Conservation (phyloP, 2,888 invertebrate genomes). For the Xylophagus ater region DNA sequence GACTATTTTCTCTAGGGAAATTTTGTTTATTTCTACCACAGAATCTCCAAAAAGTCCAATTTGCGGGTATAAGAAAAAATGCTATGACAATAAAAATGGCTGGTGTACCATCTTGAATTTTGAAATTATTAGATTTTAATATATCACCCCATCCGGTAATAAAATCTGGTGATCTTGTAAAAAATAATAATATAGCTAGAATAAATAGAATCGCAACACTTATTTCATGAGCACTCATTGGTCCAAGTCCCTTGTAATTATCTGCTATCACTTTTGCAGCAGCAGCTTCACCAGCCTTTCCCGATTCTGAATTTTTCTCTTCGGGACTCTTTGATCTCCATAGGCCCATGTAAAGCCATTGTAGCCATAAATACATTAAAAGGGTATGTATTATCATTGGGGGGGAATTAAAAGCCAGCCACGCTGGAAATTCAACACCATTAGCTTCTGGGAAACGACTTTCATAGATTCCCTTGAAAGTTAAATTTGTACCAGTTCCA, state of each 20-base stretch:
- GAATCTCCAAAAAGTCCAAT: conserved; percentile 57
- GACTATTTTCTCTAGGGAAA: conserved; percentile 45
- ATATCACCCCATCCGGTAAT: conserved; percentile 69
- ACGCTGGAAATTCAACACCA: conserved; percentile 60
- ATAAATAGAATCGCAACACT: conserved; percentile 58
- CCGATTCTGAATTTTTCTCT: conserved; percentile 44
- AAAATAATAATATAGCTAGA: conserved; percentile 65
- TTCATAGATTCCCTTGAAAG: conserved; percentile 64
- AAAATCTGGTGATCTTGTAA: conserved; percentile 75
- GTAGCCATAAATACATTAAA: conserved; percentile 59
- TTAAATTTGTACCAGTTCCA: conserved; percentile 70
- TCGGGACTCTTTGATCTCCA: conserved; percentile 47
- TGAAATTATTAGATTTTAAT: conserved; percentile 47
- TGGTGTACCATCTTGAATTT: conserved; percentile 59
- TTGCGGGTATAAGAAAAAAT: conserved; percentile 70
- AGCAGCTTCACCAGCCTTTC: conserved; percentile 45
- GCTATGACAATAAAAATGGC: conserved; percentile 64
- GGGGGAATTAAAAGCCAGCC: conserved; percentile 69
- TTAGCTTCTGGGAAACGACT: conserved; percentile 42
- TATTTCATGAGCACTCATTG: conserved; percentile 62
- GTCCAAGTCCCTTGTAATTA: conserved; percentile 62
- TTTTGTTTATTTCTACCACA: conserved; percentile 41
- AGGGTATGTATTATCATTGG: conserved; percentile 61
- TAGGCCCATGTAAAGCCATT: conserved; percentile 61
- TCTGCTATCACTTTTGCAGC: conserved; percentile 55